Evolutionary conservation across 2,797 vertebrate species (phyloP).

Genomic region (Takifugu rubripes): DNA sequence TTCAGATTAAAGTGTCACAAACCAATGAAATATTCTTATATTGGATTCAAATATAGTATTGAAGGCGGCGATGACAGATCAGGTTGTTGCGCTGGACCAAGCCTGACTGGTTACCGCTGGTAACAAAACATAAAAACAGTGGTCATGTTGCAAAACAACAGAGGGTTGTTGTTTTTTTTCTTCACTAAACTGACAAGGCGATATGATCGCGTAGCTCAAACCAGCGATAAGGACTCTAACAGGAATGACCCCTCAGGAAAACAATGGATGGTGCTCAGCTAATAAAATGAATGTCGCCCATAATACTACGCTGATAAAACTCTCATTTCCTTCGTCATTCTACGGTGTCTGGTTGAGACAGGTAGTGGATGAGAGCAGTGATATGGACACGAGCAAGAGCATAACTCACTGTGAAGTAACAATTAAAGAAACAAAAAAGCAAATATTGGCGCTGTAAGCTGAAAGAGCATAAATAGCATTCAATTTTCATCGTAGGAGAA

Average conservation of each 20-base stretch:
- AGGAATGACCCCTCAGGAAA: background rate
- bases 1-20: no score
- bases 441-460: slow-evolving; percentile 21
- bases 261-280: background rate
- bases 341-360: slow-evolving; percentile 1
- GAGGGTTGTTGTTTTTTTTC: no score
- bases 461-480: slow-evolving; percentile 32
- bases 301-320: slow-evolving; percentile 1
- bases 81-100: no score
- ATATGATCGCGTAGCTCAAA: no score
- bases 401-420: slow-evolving; percentile 38
- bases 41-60: no score
- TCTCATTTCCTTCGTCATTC: slow-evolving; percentile 22
- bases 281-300: background rate
- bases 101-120: no score
- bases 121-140: no score
- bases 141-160: no score
- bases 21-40: no score
- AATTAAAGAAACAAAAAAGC: slow-evolving; percentile 25
- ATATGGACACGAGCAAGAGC: slow-evolving; percentile 32
- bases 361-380: slow-evolving; percentile 16
- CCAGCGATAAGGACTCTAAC: background rate
- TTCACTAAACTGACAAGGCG: no score
- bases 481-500: slow-evolving; percentile 52
- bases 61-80: no score